phyloP scores from a whole-genome alignment of 2,797 vertebrate genomes.

The Sphenodon punctatus region DNA sequence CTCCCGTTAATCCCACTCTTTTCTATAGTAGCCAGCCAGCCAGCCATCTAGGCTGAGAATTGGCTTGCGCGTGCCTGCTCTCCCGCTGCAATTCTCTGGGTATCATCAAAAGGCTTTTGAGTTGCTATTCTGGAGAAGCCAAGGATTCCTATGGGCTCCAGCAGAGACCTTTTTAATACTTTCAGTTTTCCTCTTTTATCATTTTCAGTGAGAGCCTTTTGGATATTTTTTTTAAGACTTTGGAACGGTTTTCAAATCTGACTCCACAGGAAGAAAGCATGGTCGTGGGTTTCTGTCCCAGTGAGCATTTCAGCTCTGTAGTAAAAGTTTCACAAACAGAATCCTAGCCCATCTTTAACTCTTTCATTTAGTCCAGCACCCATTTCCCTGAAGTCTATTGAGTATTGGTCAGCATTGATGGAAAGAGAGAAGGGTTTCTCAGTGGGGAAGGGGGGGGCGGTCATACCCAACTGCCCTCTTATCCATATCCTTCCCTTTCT shows the following conservation, averaged over 20 bases:
- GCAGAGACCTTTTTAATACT: neutral
- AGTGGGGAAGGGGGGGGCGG: too few relatives aligned
- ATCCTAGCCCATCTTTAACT: too few relatives aligned
- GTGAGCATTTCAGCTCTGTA: accelerated
- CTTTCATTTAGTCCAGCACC: too few relatives aligned
- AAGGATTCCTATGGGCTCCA: accelerated
- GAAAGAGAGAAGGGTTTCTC: too few relatives aligned
- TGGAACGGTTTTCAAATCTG: accelerated
- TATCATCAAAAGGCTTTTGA: accelerated
- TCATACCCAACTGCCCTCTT: too few relatives aligned
- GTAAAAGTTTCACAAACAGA: too few relatives aligned
- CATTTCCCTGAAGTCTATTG: too few relatives aligned
- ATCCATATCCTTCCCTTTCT: too few relatives aligned
- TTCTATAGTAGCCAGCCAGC: accelerated
- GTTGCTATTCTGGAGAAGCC: too few relatives aligned
- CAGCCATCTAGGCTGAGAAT: accelerated
- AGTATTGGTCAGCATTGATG: too few relatives aligned
- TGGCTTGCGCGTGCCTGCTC: accelerated
- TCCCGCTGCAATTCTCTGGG: neutral
- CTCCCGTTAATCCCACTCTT: accelerated
- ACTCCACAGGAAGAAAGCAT: accelerated
- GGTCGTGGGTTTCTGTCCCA: accelerated
- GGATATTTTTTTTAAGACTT: accelerated
- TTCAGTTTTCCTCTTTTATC: accelerated
- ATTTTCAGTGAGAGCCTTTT: too few relatives aligned